Base-by-base conservation (phyloP, 30 jellyfish, hydroid and myxozoan species). In the Aurelia coerulea region DNA sequence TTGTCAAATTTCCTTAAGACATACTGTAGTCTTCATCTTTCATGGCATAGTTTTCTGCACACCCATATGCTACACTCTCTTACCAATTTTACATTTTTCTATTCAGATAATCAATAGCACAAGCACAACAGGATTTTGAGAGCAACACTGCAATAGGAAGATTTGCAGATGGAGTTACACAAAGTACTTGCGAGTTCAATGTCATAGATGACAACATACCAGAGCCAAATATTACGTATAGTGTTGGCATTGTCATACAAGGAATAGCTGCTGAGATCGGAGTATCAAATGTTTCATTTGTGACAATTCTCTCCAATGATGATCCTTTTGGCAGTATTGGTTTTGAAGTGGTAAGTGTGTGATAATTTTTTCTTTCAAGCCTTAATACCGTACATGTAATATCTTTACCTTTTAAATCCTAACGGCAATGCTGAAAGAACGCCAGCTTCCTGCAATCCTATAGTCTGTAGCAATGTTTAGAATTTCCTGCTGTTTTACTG, bases 291-390 rank as follows among this genome's bases (percentile, higher is more conserved):
- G 51, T 53, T 42, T 88, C 97, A 63, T 52, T 15, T 53, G 80
- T 94, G 12, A 88, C 97, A 12, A 89, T 94, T 5, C 83, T 84
- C n/a, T 74, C 90, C 33, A 94, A 85, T 85, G 99, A 94, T 94
- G 97, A 94, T 69, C 99, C 99, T 11, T 90, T 73, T 89, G 99
- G 99, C 23, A 58, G 80, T 17, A 76, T 94, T 37, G 97, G 93
- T 52, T 89, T 94, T 90, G 79, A 67, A 39, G 52, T 50, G 34
- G 95, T 85, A 35, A 73, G 84, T 64, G 1, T 46, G 6, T 46
- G 56, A 46, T 6, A 3, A 46, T 46, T 0, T 46, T 46, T 46
- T 7, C 15, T 46, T 46, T 46, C 56, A 39, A 39, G 51, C 9
- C 51, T 39, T 6, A 39, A 9, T 39, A 39, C 9, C 6, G 51